Base-by-base conservation (phyloP, 1,140 invertebrate genomes). In the Tetramorium parvispinum region DNA sequence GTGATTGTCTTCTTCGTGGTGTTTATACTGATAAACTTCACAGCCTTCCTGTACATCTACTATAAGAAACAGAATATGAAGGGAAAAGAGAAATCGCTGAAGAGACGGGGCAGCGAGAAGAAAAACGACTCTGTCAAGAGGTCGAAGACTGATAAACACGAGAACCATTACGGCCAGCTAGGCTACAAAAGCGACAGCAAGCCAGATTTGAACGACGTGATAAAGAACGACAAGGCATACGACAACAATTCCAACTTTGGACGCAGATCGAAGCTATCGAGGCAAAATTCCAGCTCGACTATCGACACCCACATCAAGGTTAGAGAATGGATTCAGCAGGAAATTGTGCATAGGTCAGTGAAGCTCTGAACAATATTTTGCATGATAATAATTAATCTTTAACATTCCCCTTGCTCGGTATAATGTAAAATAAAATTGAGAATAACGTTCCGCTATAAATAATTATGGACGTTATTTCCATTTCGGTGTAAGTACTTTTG, bases 301-400 rank as follows among this genome's bases (percentile, higher is more conserved):
- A 97, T 98, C 85, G 97, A 98, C 92, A 97, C 98, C 0, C 97
- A 98, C 91, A 97, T 97, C 13, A 98, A 98, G 95, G 98, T 98
- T 3, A 96, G 97, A 78, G 97, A 98, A 79, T 98, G 98, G 98
- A 98, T 98, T 88, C 96, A 97, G 3, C 96, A 97, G 87, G 97
- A 97, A 94, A 96, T 97, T 65, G 96, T 97, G 86, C 96, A 97
- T 91, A 96, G 94, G 93, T 95, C 43, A 86, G 89, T 85, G 55
- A 57, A 75, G 13, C 21, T 71, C 27, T 59, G 46, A 49, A 57
- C 5, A 83, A 16, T 49, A 5, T 76, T 63, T 43, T 11, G 21
- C n/a, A 21, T 11, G 13, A 57, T 46, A 10, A 75, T 53, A 46
- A 71, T 59, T 57, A 55, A 82, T 59, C n/a, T 59, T 24, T 75